phyloP scores from a whole-genome alignment of 2,888 invertebrate species.

The Thymelicus sylvestris region DNA sequence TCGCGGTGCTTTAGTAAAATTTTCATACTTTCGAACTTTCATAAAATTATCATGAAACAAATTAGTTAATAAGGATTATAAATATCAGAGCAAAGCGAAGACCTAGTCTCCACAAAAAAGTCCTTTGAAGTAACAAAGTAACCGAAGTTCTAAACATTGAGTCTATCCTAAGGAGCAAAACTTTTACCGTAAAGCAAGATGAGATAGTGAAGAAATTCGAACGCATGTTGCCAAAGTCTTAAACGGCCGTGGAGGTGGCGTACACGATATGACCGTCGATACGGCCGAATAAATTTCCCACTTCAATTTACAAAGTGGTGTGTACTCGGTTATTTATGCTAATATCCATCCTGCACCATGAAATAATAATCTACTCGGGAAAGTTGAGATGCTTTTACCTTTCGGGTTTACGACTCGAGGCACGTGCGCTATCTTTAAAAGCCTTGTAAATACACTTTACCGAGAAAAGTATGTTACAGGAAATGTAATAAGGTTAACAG shows the following conservation, averaged over 20 bases:
- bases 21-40: no score
- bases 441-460: conserved; percentile 33
- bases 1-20: no score
- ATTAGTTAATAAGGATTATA: no score
- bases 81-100: no score
- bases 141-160: background rate
- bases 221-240: conserved; percentile 42
- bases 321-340: conserved; percentile 51
- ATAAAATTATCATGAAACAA: no score
- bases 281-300: conserved; percentile 39
- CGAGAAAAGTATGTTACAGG: conserved; percentile 23
- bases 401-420: conserved; percentile 33
- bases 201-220: conserved; percentile 1
- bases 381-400: conserved; percentile 47
- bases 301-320: conserved; percentile 50
- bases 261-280: conserved; percentile 29
- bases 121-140: no score
- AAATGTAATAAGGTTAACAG: conserved; percentile 24
- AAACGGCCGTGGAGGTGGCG: conserved; percentile 12
- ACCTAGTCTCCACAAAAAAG: no score
- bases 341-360: conserved; percentile 48
- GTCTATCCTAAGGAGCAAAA: background rate
- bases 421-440: conserved; percentile 38
- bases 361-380: conserved; percentile 49
- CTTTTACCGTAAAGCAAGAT: conserved; percentile 18